Evolutionary conservation across 2,797 vertebrate genomes (phyloP), one percentile per base, ranked within the genome.

Genomic region (Thunnus albacares): DNA sequence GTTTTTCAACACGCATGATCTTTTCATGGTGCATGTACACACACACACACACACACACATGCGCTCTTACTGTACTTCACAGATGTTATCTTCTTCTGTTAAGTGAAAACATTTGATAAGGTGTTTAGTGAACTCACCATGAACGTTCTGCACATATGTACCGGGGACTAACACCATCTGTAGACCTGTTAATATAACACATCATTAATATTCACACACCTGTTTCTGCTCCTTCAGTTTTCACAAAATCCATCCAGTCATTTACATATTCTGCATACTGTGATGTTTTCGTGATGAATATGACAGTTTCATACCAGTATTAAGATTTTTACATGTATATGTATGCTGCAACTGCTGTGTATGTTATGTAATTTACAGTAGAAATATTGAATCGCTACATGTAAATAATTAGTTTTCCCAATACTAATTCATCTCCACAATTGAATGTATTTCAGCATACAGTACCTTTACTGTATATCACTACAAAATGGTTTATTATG

Each of bases 11-110:
- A 17, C 28, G 17, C 18, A 51, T 10, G 22, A 12, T 35, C 28
- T 35, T 55, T 24, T 4, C 4, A 52, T 5, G 10, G 1, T 1
- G 5, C 33, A 35, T 8, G 8, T 6, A 38, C 20, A 17, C 22
- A 28, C 2, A 14, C 4, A 7, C 43, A 18, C 17, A 47, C 2
- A 38, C 30, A 17, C 22, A 22, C 2, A 14, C 3, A 7, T 28
- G 2, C 7, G 17, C 7, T 8, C 47, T 51, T 20, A 51, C 47
- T 61, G 43, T 12, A 53, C 47, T 2, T 11, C 45, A 30, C 78
- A 77, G 62, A 76, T 81, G 83, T 67, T 53, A 4, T 5, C n/a
- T 53, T 43, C 58, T 70, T 70, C 76, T 85, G 80, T 63, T 30
- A 1, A 10, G 17, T 58, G n/a, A 75, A 30, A n/a, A 20, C 10